A percentile compares a stretch with the other conserved stretches of the same genome.
Evolutionary conservation across 2,888 invertebrate species (phyloP).

Genomic region (Drosophila leonis): DNA sequence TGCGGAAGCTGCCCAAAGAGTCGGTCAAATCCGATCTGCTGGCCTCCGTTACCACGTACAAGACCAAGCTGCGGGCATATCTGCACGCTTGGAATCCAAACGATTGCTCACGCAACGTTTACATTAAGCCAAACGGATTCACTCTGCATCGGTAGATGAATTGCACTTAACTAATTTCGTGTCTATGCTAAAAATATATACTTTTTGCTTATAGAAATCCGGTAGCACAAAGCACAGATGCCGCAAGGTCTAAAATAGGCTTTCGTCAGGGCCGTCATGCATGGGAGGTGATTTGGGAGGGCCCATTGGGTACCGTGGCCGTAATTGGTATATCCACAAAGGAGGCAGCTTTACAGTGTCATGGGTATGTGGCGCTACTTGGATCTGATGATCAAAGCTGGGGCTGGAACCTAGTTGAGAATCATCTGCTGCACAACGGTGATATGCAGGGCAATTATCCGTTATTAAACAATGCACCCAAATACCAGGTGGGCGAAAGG

Average conservation of each 20-base stretch:
- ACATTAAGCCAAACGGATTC: constrained; percentile 98
- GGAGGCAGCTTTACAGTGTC: constrained; percentile 96
- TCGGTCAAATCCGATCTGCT: constrained; percentile 95
- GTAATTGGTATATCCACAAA: constrained; percentile 98
- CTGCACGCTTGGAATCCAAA: constrained; percentile 98
- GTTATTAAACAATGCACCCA: constrained; percentile 96
- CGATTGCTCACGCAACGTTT: constrained; percentile 98
- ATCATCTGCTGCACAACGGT: constrained; percentile 97
- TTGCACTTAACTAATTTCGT: not conserved
- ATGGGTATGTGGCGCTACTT: constrained; percentile 97
- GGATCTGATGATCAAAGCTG: constrained; percentile 99
- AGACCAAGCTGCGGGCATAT: constrained; percentile 96
- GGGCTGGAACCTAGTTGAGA: constrained; percentile 99
- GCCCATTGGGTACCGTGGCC: constrained; percentile 98
- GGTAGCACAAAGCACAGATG: constrained; percentile 99
- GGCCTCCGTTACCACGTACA: constrained; percentile 94
- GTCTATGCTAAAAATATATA: not conserved
- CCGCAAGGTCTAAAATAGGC: constrained; percentile 95
- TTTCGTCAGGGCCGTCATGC: constrained; percentile 97
- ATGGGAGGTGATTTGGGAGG: constrained; percentile 99
- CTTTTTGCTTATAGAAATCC: constrained; percentile 90
- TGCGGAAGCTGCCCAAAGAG: constrained; percentile 92
- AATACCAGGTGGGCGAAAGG: constrained; percentile 99
- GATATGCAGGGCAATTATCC: constrained; percentile 98
- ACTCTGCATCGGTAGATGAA: constrained; percentile 93